phyloP scores from a whole-genome alignment of 2,888 invertebrate species.

The Ectemnius lituratus region DNA sequence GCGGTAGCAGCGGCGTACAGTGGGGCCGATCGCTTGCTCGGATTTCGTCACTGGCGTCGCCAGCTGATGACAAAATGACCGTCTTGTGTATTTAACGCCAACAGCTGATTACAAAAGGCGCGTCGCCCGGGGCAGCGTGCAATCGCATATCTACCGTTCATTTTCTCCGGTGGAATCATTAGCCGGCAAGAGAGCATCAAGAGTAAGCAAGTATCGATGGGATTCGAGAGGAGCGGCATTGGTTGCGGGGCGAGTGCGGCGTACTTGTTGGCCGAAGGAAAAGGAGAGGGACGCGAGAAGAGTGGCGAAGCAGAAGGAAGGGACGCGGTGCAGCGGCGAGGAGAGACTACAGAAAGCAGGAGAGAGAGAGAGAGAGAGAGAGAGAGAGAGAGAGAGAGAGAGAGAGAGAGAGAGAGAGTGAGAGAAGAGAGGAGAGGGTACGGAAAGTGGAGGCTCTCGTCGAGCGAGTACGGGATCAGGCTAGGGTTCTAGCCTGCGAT shows the following conservation, averaged over 20 bases:
- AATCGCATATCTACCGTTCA: too few species aligned
- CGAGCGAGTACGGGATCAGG: constrained; percentile 54
- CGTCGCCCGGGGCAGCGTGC: background rate
- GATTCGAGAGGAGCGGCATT: background rate
- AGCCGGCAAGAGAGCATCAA: too few species aligned
- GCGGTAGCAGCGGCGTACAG: constrained; percentile 9
- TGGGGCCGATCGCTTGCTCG: constrained; percentile 39
- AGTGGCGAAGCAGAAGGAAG: constrained; percentile 48
- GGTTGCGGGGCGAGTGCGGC: constrained; percentile 10
- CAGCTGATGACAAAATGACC: constrained; percentile 58
- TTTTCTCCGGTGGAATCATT: too few species aligned
- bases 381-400: too few species aligned
- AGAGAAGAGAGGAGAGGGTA: constrained; percentile 31
- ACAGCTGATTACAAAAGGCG: constrained; percentile 54
- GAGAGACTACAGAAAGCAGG: too few species aligned
- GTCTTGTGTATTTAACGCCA: constrained; percentile 39
- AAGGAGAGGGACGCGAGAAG: constrained; percentile 45
- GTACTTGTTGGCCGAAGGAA: constrained; percentile 24
- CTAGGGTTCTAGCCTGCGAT: constrained; percentile 57
- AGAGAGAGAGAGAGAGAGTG: too few species aligned
- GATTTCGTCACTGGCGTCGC: constrained; percentile 57
- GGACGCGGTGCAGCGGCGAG: constrained; percentile 9
- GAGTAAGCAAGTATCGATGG: background rate
- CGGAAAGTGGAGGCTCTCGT: constrained; percentile 58
- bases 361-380: constrained; percentile 34